A percentile compares a stretch with the other conserved stretches of the same genome.
phyloP scores from a whole-genome alignment of 2,888 invertebrate species.

The Tyria jacobaeae region DNA sequence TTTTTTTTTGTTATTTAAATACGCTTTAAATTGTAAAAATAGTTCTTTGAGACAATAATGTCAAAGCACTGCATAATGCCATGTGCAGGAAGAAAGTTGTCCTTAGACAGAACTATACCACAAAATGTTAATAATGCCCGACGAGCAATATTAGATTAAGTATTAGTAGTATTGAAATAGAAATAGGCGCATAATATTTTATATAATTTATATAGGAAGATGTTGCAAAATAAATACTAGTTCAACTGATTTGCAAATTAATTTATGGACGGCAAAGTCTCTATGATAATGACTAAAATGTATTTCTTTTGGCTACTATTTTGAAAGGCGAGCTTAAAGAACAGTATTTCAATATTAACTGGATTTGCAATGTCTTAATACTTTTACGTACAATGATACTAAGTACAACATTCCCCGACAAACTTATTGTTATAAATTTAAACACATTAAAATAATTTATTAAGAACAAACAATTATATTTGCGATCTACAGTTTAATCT shows the following conservation, averaged over 20 bases:
- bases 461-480: constrained; percentile 15
- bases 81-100: constrained; percentile 49
- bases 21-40: constrained; percentile 82
- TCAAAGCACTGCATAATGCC: constrained; percentile 69
- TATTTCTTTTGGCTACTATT: constrained; percentile 35
- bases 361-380: constrained; percentile 9
- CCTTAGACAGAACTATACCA: constrained; percentile 54
- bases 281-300: constrained; percentile 58
- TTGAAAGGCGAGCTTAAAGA: constrained; percentile 40
- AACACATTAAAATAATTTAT: constrained; percentile 23
- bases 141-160: constrained; percentile 58
- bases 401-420: constrained; percentile 22
- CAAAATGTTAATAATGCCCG: constrained; percentile 74
- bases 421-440: constrained; percentile 19
- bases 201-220: constrained; percentile 59
- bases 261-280: constrained; percentile 81
- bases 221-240: constrained; percentile 60
- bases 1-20: constrained; percentile 72
- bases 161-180: constrained; percentile 57
- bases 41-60: constrained; percentile 73
- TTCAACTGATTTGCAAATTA: constrained; percentile 74
- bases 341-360: constrained; percentile 41
- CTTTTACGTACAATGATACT: constrained; percentile 12
- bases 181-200: constrained; percentile 55
- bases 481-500: constrained; percentile 23